Conservation (phyloP, 2,113 vertebrate species). For the Hemichromis elongatus region DNA sequence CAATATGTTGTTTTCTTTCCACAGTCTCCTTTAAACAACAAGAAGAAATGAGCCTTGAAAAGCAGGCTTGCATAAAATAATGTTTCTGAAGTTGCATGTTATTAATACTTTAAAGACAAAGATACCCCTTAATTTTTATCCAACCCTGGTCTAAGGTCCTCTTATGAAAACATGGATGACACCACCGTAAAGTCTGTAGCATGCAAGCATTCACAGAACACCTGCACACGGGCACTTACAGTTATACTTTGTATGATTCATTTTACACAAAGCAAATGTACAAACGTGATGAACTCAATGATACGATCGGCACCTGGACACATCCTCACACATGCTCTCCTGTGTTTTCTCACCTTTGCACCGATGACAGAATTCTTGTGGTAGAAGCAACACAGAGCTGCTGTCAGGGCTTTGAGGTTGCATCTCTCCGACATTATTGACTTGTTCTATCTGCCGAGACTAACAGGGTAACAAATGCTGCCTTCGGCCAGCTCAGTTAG, state of each 20-base stretch:
- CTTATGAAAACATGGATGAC: neutral
- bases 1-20: neutral
- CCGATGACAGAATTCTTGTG: slow-evolving; percentile 84
- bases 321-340: neutral
- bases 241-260: neutral
- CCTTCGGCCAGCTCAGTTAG: neutral
- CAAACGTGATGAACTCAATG: neutral
- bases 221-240: neutral
- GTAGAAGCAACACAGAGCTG: slow-evolving; percentile 93
- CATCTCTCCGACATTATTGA: slow-evolving; percentile 84
- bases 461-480: neutral
- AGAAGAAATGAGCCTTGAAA: neutral
- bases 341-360: slow-evolving; percentile 82
- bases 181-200: neutral
- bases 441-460: neutral
- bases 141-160: neutral
- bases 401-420: slow-evolving; percentile 78
- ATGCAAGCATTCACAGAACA: neutral
- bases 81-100: neutral
- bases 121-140: neutral
- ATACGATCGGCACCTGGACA: neutral
- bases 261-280: neutral
- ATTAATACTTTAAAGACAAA: neutral
- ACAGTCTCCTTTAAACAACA: neutral
- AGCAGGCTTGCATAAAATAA: neutral